Base-by-base conservation (phyloP, 2,888 invertebrate species). In the Hyppa rectilinea region DNA sequence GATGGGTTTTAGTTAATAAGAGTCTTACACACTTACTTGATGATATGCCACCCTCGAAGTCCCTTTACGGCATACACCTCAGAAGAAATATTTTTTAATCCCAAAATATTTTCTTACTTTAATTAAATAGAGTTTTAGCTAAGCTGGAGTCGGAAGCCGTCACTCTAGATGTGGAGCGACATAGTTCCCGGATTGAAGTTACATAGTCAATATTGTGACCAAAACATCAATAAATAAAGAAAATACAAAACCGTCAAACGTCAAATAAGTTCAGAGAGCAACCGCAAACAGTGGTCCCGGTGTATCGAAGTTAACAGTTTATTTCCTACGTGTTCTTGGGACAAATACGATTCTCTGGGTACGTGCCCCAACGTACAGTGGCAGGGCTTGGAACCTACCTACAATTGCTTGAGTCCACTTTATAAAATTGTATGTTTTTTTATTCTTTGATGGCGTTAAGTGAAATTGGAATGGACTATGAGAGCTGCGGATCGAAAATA, bases 241-340 rank as follows among this genome's bases (percentile, higher is more conserved):
- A 72, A 66, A 63, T 31, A 72, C 47, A 29, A 45, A 61, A 62
- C 62, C 38, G 47, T 68, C 70, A 74, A 72, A 66, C 43, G 56
- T 56, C 62, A 63, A 75, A 78, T 79, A 83, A 75, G 75, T 75
- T 69, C 73, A 70, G 68, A 76, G 70, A 70, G 72, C 52, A 52
- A 76, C 75, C 72, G 55, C 70, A 83, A 82, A 85, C 81, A 82
- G 70, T 78, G 72, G 56, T 76, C 78, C 74, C 83, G 71, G 85
- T 87, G 88, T 92, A 92, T 92, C 89, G 88, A 87, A 94, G 89
- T 92, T 92, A 92, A 89, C 92, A 90, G 91, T 93, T 91, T 92
- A 94, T 91, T 90, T 90, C 83, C 84, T 83, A 91, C 92, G 92
- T 94, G 93, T 93, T 92, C 90, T 90, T 83, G 89, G 89, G 90